Conservation (phyloP, 1,140 invertebrate species). For the Diprion similis region DNA sequence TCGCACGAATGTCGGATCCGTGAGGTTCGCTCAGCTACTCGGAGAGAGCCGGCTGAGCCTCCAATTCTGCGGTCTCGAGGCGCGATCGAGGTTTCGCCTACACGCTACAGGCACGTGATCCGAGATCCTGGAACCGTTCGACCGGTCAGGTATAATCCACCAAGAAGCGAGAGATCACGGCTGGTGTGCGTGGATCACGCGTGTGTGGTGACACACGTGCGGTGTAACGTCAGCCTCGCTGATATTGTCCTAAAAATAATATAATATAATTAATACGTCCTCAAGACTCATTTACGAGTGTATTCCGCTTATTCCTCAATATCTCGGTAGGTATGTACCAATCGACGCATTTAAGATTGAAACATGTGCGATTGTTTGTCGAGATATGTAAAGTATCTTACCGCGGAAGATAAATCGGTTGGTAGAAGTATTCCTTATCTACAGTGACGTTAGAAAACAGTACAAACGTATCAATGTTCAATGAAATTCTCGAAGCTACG, state of each 20-base stretch:
- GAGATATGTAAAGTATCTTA: too few species aligned
- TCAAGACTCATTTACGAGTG: too few species aligned
- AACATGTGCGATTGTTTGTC: too few species aligned
- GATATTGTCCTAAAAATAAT: conserved; percentile 5
- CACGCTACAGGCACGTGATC: conserved; percentile 1
- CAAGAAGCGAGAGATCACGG: neutral
- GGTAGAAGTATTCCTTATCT: too few species aligned
- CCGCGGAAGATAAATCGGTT: too few species aligned
- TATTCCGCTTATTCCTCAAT: too few species aligned
- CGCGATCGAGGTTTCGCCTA: neutral
- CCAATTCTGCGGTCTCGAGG: neutral
- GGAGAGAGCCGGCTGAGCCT: neutral
- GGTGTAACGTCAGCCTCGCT: neutral
- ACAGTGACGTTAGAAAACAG: too few species aligned
- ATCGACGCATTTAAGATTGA: too few species aligned
- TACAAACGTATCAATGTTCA: too few species aligned
- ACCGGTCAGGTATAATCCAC: neutral
- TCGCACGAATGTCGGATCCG: neutral
- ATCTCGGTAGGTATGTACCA: too few species aligned
- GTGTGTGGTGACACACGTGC: neutral
- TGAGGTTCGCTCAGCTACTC: neutral
- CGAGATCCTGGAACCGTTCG: conserved; percentile 4
- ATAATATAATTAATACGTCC: too few species aligned
- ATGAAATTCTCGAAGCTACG: too few species aligned
- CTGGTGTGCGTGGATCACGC: neutral